Conservation (phyloP, 2,888 invertebrate species). For the Melanostoma mellinum region DNA sequence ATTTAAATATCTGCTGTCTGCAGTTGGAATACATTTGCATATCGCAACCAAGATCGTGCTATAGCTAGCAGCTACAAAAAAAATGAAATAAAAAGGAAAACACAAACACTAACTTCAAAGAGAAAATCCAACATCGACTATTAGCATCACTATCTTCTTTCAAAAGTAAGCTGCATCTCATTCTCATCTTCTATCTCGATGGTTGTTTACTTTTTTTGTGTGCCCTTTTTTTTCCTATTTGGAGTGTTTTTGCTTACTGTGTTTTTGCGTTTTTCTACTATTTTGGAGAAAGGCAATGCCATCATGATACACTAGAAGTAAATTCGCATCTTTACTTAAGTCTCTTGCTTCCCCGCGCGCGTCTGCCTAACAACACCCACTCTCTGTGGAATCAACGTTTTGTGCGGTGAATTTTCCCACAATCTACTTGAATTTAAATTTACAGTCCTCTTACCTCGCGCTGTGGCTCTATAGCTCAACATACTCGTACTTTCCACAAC, state of each 20-base stretch:
- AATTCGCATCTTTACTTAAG: conserved; percentile 29
- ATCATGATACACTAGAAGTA: conserved; percentile 34
- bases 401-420: conserved; percentile 51
- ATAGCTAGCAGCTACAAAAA: background rate
- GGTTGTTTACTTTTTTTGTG: conserved; percentile 11
- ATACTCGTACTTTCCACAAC: conserved; percentile 9
- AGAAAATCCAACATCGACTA: conserved; percentile 60
- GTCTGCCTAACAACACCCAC: background rate
- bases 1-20: conserved; percentile 30
- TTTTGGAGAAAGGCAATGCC: conserved; percentile 38
- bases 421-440: conserved; percentile 58
- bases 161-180: conserved; percentile 54
- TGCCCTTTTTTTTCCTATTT: background rate
- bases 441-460: conserved; percentile 22
- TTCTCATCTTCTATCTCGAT: conserved; percentile 49
- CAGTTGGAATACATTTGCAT: conserved; percentile 55
- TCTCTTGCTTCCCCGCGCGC: background rate
- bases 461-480: background rate
- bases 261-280: conserved; percentile 19
- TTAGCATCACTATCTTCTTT: conserved; percentile 50
- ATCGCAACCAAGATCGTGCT: conserved; percentile 55
- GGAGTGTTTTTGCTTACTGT: background rate
- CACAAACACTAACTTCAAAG: conserved; percentile 26
- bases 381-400: conserved; percentile 10
- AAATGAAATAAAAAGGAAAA: conserved; percentile 1